Base-by-base conservation (phyloP, 2,113 vertebrate genomes). In the Anguilla rostrata region DNA sequence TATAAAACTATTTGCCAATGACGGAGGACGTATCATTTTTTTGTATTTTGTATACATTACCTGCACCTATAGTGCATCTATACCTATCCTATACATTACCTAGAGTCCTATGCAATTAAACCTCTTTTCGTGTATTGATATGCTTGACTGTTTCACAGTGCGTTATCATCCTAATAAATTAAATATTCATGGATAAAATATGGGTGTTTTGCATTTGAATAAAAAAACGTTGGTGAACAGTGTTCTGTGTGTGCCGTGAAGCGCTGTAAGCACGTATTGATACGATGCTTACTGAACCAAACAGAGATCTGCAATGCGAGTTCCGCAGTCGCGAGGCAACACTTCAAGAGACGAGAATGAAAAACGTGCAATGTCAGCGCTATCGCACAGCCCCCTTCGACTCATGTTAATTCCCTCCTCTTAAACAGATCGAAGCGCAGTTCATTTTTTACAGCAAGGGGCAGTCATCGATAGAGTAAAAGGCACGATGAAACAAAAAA, bases 261-360 rank as follows among this genome's bases (percentile, higher is more conserved):
- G 14, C 43, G 11, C n/a, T 43, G 26, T 87, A 71, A 22, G 39
- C 11, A 83, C 49, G 6, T 56, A 39, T 41, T 66, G 29, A 63
- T 39, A 18, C 7, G 11, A n/a, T 40, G 39, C 39, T 78, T 78
- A 39, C 22, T n/a, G 75, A 78, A 39, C 75, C n/a, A n/a, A 78
- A 34, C 75, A 39, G 75, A 15, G n/a, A 66, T 79, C 87, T 85
- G 87, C 87, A 63, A 84, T 86, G 56, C 84, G 83, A 60, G 57
- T 87, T 84, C 89, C 82, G 89, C 87, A 88, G 87, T 88, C 87
- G 49, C 83, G 85, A 82, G 85, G 87, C 84, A 87, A 86, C 85
- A 88, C 84, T 79, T 75, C 57, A 66, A 53, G 86, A 87, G 83
- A 87, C 81, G 86, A 87, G 80, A 83, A 71, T 87, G 86, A 81